Percentiles rank a stretch among this genome's conserved stretches.
These are phyloP conservation scores for Paratrypauchen microcephalus DNA, from an alignment of 2,797 vertebrate species.

Conservation along the genomic window DNA sequence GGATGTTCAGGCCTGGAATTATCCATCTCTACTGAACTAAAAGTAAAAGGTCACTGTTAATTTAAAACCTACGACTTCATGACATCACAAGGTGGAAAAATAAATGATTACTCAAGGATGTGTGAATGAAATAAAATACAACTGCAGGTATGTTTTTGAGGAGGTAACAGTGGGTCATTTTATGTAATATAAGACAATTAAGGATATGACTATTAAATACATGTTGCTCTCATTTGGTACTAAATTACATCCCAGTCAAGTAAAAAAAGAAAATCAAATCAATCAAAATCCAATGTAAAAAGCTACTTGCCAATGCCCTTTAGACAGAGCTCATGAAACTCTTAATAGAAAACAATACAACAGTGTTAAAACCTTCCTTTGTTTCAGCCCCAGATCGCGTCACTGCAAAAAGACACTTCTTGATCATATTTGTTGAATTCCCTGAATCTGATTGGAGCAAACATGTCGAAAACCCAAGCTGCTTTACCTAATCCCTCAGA, in stretches of 20 bases:
- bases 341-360: background rate
- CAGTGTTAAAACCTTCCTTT: constrained; percentile 10
- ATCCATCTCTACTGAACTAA: too few species aligned
- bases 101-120: too few species aligned
- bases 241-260: background rate
- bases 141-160: too few species aligned
- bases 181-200: too few species aligned
- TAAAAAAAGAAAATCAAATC: background rate
- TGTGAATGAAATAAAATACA: too few species aligned
- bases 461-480: constrained; percentile 66
- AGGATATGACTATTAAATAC: too few species aligned
- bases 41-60: too few species aligned
- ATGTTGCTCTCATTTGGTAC: background rate
- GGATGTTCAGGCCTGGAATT: too few species aligned
- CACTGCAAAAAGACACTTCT: constrained; percentile 49
- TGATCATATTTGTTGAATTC: constrained; percentile 67
- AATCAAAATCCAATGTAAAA: background rate
- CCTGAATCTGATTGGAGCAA: constrained; percentile 64
- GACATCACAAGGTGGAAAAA: too few species aligned
- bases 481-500: constrained; percentile 75
- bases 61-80: too few species aligned
- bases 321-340: background rate
- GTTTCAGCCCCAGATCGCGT: constrained; percentile 17
- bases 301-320: background rate
- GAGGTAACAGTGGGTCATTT: too few species aligned